Conservation (phyloP, 2,797 vertebrate species). For the Tragopan temminckii region DNA sequence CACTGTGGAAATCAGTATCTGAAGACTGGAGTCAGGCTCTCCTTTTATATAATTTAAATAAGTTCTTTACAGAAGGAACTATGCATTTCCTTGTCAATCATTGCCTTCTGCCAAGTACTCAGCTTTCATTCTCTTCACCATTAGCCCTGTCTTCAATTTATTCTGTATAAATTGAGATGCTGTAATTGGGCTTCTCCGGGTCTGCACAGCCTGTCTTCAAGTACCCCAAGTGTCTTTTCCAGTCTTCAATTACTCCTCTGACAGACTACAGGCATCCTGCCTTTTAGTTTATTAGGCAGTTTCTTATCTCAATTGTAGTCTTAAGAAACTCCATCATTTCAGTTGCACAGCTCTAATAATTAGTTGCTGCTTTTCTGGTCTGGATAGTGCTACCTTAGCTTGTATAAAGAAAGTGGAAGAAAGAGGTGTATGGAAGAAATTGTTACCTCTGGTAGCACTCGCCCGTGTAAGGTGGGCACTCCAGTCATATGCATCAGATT, state of each 20-base stretch:
- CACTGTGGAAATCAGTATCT: background rate
- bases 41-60: background rate
- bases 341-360: background rate
- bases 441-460: background rate
- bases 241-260: slow-evolving; percentile 17
- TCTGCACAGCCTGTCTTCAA: background rate
- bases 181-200: slow-evolving; percentile 30
- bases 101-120: background rate
- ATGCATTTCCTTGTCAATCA: background rate
- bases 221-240: background rate
- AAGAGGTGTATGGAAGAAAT: background rate
- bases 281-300: slow-evolving; percentile 9
- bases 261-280: background rate
- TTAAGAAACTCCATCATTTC: background rate
- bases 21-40: background rate
- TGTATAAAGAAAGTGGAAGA: background rate
- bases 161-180: background rate
- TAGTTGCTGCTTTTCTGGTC: background rate
- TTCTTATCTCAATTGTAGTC: background rate
- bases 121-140: slow-evolving; percentile 16
- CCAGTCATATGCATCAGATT: rapidly evolving
- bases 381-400: background rate
- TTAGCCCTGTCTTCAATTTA: slow-evolving; percentile 5
- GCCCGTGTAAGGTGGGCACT: background rate
- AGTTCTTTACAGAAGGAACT: background rate